Conservation (phyloP, 2,113 vertebrate genomes). For the Vidua chalybeata region DNA sequence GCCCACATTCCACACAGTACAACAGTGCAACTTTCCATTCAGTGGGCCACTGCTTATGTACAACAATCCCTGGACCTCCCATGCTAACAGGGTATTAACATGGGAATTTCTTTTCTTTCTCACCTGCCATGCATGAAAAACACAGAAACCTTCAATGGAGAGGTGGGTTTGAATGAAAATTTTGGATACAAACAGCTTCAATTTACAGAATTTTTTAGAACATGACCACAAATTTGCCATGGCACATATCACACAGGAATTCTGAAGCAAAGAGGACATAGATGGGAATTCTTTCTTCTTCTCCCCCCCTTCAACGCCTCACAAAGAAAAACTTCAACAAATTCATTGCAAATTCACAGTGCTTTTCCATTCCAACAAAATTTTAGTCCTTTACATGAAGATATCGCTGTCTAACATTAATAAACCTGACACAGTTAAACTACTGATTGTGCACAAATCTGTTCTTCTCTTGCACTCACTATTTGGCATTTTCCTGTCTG, state of each 20-base stretch:
- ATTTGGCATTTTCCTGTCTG: not conserved
- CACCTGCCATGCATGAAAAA: not conserved
- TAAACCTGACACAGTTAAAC: not conserved
- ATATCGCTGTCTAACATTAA: not conserved
- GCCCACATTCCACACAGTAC: not conserved
- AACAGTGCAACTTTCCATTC: not conserved
- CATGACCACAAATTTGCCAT: not conserved
- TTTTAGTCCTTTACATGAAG: not conserved
- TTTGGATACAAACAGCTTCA: not conserved
- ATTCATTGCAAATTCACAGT: not conserved
- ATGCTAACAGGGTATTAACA: not conserved
- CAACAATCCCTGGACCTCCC: not conserved
- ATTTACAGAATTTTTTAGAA: not conserved
- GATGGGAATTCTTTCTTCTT: not conserved
- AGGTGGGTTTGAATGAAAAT: not conserved
- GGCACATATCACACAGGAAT: not conserved
- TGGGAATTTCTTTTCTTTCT: not conserved
- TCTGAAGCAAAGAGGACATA: not conserved
- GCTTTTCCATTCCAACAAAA: not conserved
- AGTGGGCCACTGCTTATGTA: not conserved
- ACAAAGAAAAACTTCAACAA: not conserved
- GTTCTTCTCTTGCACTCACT: not conserved
- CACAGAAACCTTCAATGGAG: not conserved
- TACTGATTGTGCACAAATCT: not conserved
- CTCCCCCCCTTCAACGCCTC: not conserved